Evolutionary conservation across 2,888 invertebrate genomes (phyloP), one percentile per base, ranked within the genome.

Genomic region (Graphium colonna): DNA sequence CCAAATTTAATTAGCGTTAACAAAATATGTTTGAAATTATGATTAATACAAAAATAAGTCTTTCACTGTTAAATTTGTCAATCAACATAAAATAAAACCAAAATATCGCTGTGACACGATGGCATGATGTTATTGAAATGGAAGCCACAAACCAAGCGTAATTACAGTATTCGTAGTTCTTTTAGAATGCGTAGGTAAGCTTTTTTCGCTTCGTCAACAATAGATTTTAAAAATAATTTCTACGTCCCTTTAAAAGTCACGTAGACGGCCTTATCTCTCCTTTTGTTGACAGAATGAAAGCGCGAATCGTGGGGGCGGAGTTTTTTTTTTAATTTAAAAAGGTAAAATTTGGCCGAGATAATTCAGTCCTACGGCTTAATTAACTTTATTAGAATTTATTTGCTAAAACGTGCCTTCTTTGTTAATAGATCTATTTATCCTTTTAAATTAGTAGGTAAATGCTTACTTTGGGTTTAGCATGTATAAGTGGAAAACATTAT

Each of bases 351-450:
- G 73, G 77, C 74, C 65, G 69, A 84, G 86, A 87, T 87, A 87
- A 82, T 81, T 69, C 77, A 73, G 65, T 68, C 67, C 72, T 71
- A 83, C 70, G 73, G 74, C 79, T 86, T 88, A 84, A 87, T 88
- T 86, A 88, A 86, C 73, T 83, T 85, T 80, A 86, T 85, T 86
- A 79, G 79, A 86, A 86, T 87, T 85, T 86, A 83, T 84, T 83
- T 75, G 69, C 68, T 57, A 67, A 68, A 71, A 82, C 81, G 80
- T 81, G 79, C 76, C 65, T 64, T 63, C 68, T 65, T 59, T 57
- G 59, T 69, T 71, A 71, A 72, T 67, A 65, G 65, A 60, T 64
- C 62, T 63, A 69, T 73, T 75, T 68, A 71, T 66, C 68, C 69
- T 61, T 68, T 66, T 65, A 58, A 49, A 53, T 60, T 59, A 1